Evolutionary conservation across 1,140 invertebrate genomes (phyloP), one percentile per base, ranked within the genome.

Genomic region (Diuraphis noxia): DNA sequence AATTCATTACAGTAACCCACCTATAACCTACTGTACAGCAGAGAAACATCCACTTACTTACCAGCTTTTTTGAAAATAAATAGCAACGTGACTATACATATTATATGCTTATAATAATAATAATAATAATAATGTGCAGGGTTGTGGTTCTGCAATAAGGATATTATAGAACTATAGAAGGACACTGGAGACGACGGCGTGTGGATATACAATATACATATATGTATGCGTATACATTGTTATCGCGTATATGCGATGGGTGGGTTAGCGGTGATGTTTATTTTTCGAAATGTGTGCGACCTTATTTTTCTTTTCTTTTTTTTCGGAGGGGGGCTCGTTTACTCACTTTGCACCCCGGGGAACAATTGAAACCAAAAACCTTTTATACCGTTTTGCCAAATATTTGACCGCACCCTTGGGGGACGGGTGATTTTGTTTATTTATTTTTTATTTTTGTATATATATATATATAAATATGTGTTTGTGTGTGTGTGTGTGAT

Each of bases 311-410:
- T 3, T 34, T 10, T 23, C n/a, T n/a, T 41, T 84, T 36, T 46
- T 49, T 34, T 34, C 17, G 8, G 2, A 43, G 84, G 84, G 43
- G 41, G 19, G 43, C 43, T 86, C 85, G 85, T 86, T 49, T 36
- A 86, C 85, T 86, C 10, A 10, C 3, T 36, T 79, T 49, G 87
- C 49, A 88, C 87, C 56, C 87, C 49, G 52, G 87, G 87, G 87
- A 88, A 72, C 87, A 40, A 88, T 88, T 72, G 40, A 88, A 88
- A 88, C 87, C 87, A 30, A 63, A 63, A 88, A 72, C 87, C 56
- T 72, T 63, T 88, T 88, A 46, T 88, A 72, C 36, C 40, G 87
- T 88, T 88, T 88, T 72, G 87, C 52, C 56, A 88, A 88, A 72
- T 88, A 88, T 43, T 56, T 63, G 87, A 88, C 87, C 87, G 56